phyloP scores from a whole-genome alignment of 2,888 invertebrate genomes.

The Eupithecia inturbata region DNA sequence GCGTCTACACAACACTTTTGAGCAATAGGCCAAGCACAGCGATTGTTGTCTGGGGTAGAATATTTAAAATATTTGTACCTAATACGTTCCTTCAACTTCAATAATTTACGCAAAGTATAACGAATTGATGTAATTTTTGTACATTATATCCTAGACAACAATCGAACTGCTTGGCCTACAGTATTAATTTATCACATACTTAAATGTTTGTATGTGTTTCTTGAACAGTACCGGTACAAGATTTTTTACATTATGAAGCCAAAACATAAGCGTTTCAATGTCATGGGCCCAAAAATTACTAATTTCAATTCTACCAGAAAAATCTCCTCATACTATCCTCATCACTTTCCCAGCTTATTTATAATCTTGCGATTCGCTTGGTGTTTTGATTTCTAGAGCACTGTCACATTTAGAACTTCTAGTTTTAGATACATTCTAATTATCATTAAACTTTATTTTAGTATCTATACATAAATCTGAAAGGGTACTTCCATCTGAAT shows the following conservation, averaged over 20 bases:
- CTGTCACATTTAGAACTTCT: conserved; percentile 45
- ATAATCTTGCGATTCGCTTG: conserved; percentile 63
- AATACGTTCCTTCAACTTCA: neutral
- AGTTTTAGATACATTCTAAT: conserved; percentile 25
- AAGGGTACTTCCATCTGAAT: neutral
- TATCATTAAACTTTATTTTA: conserved; percentile 8
- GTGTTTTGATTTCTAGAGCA: conserved; percentile 59
- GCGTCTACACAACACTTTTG: neutral
- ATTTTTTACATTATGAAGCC: neutral
- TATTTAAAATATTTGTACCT: neutral
- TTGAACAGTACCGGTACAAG: neutral
- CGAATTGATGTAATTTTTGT: neutral
- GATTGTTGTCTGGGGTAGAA: neutral
- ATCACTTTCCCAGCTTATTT: conserved; percentile 55
- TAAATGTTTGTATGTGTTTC: too few species aligned
- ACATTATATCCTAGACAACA: neutral
- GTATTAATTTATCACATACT: neutral
- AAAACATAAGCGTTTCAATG: neutral
- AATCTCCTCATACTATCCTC: conserved; percentile 47
- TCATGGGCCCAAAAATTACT: neutral
- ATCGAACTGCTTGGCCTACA: neutral
- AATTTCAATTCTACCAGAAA: conserved; percentile 25
- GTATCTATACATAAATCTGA: neutral
- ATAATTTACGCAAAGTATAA: neutral
- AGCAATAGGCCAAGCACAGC: neutral